Percentiles rank a stretch among this genome's conserved stretches.
phyloP scores from a whole-genome alignment of 2,888 invertebrate genomes.

The Nematopogon swammerdamellus region DNA sequence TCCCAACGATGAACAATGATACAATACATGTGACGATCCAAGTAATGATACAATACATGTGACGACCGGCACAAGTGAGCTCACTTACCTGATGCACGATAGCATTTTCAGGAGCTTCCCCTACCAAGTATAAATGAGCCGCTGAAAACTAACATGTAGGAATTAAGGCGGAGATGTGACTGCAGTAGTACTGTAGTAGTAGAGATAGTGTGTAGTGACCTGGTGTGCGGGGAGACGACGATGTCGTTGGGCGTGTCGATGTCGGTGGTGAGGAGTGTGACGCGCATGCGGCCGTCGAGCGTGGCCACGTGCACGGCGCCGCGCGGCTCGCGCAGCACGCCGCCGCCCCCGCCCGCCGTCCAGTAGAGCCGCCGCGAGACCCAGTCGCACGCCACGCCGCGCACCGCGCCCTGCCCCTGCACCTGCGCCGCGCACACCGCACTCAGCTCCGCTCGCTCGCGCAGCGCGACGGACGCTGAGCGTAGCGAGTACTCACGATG shows the following conservation, averaged over 20 bases:
- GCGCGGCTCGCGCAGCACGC: conserved; percentile 17
- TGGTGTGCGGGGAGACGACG: conserved; percentile 62
- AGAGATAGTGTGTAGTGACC: too few species aligned
- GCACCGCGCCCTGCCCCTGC: conserved; percentile 58
- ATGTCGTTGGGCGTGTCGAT: conserved; percentile 69
- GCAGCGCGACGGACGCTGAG: too few species aligned
- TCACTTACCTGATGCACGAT: too few species aligned
- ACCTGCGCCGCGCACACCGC: conserved; percentile 24
- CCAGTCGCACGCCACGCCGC: conserved; percentile 75
- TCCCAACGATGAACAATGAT: too few species aligned
- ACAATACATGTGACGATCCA: too few species aligned
- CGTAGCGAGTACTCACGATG: background rate
- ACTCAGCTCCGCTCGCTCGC: background rate
- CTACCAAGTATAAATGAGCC: too few species aligned
- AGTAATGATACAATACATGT: too few species aligned
- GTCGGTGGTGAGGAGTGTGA: conserved; percentile 44
- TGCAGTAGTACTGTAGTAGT: too few species aligned
- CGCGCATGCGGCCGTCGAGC: conserved; percentile 54
- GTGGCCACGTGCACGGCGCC: conserved; percentile 41
- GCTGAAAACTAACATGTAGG: too few species aligned
- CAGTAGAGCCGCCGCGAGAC: conserved; percentile 66
- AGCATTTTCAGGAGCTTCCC: too few species aligned
- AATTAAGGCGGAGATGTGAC: too few species aligned
- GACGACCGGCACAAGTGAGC: too few species aligned
- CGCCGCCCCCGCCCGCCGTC: conserved; percentile 51